Evolutionary conservation across 2,113 vertebrate genomes (phyloP).

Genomic region (Rousettus leschenaultii): DNA sequence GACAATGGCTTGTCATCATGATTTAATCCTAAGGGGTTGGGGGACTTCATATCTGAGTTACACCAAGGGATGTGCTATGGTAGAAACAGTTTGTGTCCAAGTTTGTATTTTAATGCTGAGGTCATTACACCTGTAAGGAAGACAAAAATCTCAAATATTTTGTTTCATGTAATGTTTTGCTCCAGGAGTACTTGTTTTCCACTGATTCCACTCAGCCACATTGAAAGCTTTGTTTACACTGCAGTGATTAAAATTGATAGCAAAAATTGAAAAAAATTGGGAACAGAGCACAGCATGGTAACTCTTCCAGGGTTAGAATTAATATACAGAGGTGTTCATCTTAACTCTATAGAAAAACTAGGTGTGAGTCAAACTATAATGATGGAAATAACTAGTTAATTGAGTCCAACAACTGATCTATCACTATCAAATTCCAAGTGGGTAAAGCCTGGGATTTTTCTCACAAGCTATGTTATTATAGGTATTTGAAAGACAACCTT

Average conservation of each 20-base stretch:
- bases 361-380: background rate
- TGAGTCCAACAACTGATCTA: background rate
- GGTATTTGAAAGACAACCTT: background rate
- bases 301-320: slow-evolving; percentile 22
- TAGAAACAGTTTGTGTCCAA: background rate
- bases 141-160: slow-evolving; percentile 5
- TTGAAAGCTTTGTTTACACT: background rate
- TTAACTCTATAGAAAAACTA: background rate
- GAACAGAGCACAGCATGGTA: background rate
- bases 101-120: slow-evolving; percentile 18
- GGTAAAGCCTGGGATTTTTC: background rate
- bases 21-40: background rate
- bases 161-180: slow-evolving; percentile 25
- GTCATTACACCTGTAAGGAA: slow-evolving; percentile 25
- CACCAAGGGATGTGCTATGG: background rate
- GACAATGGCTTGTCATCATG: background rate
- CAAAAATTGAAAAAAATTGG: background rate
- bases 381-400: background rate
- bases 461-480: slow-evolving; percentile 16
- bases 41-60: background rate
- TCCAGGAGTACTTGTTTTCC: background rate
- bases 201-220: background rate
- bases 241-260: background rate
- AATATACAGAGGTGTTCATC: background rate
- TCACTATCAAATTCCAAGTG: background rate